A percentile compares a stretch with the other conserved stretches of the same genome.
Evolutionary conservation across 2,113 vertebrate genomes (phyloP).

Genomic region (Tautogolabrus adspersus): DNA sequence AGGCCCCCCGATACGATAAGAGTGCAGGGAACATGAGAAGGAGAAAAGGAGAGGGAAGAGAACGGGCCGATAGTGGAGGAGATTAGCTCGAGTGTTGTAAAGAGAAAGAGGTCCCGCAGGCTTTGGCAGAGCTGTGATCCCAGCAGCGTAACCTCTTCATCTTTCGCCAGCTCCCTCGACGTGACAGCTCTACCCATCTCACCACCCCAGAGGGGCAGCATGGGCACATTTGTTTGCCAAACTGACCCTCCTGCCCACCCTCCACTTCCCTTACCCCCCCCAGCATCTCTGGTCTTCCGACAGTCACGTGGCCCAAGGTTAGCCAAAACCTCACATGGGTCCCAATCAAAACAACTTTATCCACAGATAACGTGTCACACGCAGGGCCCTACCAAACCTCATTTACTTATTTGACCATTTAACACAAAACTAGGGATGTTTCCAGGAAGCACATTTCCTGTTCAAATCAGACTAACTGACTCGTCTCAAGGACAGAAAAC

Average conservation of each 20-base stretch:
- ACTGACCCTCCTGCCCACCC: slow-evolving; percentile 34
- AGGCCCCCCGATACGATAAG: slow-evolving; percentile 37
- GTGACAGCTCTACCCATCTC: slow-evolving; percentile 67
- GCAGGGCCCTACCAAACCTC: too few relatives aligned
- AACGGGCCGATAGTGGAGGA: slow-evolving; percentile 39
- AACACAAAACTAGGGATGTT: too few relatives aligned
- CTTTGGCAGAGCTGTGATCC: slow-evolving; percentile 64
- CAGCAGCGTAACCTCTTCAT: slow-evolving; percentile 69
- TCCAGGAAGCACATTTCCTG: too few relatives aligned
- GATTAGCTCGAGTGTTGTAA: slow-evolving; percentile 53
- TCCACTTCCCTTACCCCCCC: slow-evolving; percentile 20
- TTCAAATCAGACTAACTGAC: too few relatives aligned
- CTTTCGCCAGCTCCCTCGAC: slow-evolving; percentile 63
- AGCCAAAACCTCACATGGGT: neutral
- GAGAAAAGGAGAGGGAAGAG: slow-evolving; percentile 42
- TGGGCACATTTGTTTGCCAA: slow-evolving; percentile 48
- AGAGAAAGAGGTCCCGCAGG: slow-evolving; percentile 57
- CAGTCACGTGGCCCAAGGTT: neutral
- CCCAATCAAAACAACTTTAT: neutral
- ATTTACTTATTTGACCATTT: too few relatives aligned
- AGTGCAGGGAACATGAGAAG: slow-evolving; percentile 44
- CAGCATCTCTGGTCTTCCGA: slow-evolving; percentile 8
- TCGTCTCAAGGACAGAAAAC: too few relatives aligned
- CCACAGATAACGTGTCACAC: neutral
- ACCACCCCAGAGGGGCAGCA: slow-evolving; percentile 53